phyloP scores from a whole-genome alignment of 2,888 invertebrate genomes.

The Thymelicus sylvestris region DNA sequence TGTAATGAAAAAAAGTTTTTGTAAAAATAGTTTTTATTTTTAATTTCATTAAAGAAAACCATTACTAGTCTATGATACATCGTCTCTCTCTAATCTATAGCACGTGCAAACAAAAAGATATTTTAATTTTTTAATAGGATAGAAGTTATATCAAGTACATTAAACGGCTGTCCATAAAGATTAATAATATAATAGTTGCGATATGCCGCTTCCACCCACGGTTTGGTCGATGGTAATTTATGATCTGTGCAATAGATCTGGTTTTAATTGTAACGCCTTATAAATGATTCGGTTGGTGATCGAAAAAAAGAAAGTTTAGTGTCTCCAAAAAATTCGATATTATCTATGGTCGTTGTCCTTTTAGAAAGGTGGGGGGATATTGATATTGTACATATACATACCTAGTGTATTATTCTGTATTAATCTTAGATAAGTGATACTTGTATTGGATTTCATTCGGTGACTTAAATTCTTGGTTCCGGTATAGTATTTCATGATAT shows the following conservation, averaged over 20 bases:
- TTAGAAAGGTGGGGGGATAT: neutral
- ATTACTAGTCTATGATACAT: slow-evolving; percentile 43
- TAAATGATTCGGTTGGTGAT: slow-evolving; percentile 26
- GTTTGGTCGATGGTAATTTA: slow-evolving; percentile 26
- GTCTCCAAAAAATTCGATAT: slow-evolving; percentile 3
- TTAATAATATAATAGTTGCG: slow-evolving; percentile 36
- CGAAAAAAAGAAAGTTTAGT: slow-evolving; percentile 23
- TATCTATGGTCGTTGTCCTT: slow-evolving; percentile 17
- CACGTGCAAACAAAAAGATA: slow-evolving; percentile 37
- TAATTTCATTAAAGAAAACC: slow-evolving; percentile 10
- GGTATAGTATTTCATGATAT: too few species aligned
- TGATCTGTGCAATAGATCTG: slow-evolving; percentile 30
- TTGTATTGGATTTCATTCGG: too few species aligned
- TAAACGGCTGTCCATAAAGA: slow-evolving; percentile 38
- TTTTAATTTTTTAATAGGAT: slow-evolving; percentile 39
- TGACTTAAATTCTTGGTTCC: too few species aligned
- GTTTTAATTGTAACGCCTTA: slow-evolving; percentile 36
- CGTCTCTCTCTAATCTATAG: slow-evolving; percentile 22
- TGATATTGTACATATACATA: neutral
- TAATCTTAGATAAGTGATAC: too few species aligned
- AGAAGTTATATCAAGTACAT: slow-evolving; percentile 34
- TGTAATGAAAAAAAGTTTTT: too few species aligned
- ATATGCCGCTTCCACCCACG: slow-evolving; percentile 36
- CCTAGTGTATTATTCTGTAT: neutral
- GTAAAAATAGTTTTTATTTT: too few species aligned